phyloP scores from a whole-genome alignment of 2,888 invertebrate species.

The Drosophila falleni region DNA sequence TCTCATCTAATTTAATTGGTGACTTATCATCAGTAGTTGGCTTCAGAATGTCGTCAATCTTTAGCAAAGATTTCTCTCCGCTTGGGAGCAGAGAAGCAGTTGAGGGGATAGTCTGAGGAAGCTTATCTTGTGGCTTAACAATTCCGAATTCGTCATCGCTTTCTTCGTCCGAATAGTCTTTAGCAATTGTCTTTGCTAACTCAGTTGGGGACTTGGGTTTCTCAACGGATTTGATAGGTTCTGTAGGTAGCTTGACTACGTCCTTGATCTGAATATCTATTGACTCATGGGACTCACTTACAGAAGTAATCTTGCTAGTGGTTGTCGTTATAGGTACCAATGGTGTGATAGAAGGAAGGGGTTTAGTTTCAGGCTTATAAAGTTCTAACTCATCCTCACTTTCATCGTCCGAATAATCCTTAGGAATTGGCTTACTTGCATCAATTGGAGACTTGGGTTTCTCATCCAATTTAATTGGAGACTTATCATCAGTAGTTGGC shows the following conservation, averaged over 20 bases:
- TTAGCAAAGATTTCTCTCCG: no score
- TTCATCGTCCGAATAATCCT: slow-evolving; percentile 15
- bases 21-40: no score
- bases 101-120: no score
- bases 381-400: slow-evolving; percentile 13
- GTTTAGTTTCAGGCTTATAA: slow-evolving; percentile 3
- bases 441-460: no score
- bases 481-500: not conserved
- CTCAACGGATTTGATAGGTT: slow-evolving; percentile 19
- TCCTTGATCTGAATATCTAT: slow-evolving; percentile 20
- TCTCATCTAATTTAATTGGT: no score
- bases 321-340: slow-evolving; percentile 1
- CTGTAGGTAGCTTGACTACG: not conserved
- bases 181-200: not conserved
- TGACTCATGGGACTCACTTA: slow-evolving; percentile 11
- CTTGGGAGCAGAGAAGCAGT: no score
- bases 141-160: not conserved
- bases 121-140: no score
- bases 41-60: no score
- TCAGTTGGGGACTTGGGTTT: slow-evolving; percentile 27
- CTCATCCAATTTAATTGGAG: not conserved
- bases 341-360: not conserved
- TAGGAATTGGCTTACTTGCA: not conserved
- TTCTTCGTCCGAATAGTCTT: not conserved
- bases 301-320: slow-evolving; percentile 4